phyloP scores from a whole-genome alignment of 2,113 vertebrate genomes.

The Crotalus tigris region DNA sequence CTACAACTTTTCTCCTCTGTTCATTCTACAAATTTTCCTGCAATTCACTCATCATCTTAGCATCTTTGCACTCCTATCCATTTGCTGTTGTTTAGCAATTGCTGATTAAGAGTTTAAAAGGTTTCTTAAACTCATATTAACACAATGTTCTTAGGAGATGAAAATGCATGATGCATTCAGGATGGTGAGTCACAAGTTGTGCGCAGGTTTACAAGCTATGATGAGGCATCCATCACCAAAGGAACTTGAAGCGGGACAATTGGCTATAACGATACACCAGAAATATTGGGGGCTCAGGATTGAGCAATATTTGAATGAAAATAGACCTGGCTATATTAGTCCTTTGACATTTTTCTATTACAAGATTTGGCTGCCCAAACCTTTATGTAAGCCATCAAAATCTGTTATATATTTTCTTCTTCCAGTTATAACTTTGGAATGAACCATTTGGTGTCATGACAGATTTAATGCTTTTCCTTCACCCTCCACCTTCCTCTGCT shows the following conservation, averaged over 20 bases:
- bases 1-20: background rate
- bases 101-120: background rate
- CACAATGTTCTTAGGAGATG: background rate
- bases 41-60: background rate
- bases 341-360: slow-evolving; percentile 14
- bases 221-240: background rate
- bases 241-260: background rate
- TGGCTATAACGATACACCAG: background rate
- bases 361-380: background rate
- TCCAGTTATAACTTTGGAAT: slow-evolving; percentile 45
- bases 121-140: background rate
- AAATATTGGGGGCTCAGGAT: background rate
- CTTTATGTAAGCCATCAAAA: slow-evolving; percentile 40
- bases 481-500: slow-evolving; percentile 22
- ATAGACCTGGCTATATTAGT: background rate
- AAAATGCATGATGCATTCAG: background rate
- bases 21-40: background rate
- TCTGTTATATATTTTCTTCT: slow-evolving; percentile 40
- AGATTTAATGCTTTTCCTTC: slow-evolving; percentile 32
- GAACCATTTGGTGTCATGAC: slow-evolving; percentile 28
- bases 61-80: background rate
- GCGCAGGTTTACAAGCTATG: background rate
- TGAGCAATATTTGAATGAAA: slow-evolving; percentile 9
- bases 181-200: background rate
- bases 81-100: background rate